phyloP scores from a whole-genome alignment of 2,113 vertebrate genomes.

The Empidonax alnorum region DNA sequence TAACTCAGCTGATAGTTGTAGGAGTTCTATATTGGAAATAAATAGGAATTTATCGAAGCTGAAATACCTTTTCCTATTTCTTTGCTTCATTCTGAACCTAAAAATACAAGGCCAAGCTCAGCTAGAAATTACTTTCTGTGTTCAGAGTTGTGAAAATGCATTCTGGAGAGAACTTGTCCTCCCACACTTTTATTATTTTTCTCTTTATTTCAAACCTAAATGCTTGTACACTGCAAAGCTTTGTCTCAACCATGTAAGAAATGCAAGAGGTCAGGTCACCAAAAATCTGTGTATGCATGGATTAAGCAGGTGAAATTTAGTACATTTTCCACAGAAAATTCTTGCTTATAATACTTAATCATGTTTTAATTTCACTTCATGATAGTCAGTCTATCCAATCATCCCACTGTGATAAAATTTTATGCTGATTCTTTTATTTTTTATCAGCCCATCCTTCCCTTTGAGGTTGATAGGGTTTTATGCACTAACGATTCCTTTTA shows the following conservation, averaged over 20 bases:
- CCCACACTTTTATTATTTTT: slow-evolving; percentile 44
- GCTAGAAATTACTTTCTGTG: slow-evolving; percentile 1
- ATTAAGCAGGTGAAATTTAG: not conserved
- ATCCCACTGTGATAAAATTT: not conserved
- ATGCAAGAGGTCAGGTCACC: slow-evolving; percentile 25
- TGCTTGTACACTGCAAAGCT: slow-evolving; percentile 25
- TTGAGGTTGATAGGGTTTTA: not conserved
- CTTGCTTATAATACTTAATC: not conserved
- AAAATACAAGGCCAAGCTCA: not conserved
- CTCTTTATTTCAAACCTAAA: slow-evolving; percentile 19
- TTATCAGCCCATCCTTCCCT: not conserved
- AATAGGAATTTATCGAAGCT: not conserved
- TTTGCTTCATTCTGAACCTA: not conserved
- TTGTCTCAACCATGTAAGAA: slow-evolving; percentile 45
- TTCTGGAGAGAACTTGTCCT: slow-evolving; percentile 17
- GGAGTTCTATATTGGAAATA: not conserved
- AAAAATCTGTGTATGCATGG: slow-evolving; percentile 11
- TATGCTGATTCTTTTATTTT: slow-evolving; percentile 11
- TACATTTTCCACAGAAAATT: slow-evolving; percentile 15
- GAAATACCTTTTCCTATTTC: not conserved
- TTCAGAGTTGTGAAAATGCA: not conserved
- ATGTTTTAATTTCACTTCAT: slow-evolving; percentile 44
- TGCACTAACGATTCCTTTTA: not conserved
- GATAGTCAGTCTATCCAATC: slow-evolving; percentile 7
- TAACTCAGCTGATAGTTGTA: not conserved